Base-by-base conservation (phyloP, 2,113 vertebrate species). In the Tetraodon nigroviridis region DNA sequence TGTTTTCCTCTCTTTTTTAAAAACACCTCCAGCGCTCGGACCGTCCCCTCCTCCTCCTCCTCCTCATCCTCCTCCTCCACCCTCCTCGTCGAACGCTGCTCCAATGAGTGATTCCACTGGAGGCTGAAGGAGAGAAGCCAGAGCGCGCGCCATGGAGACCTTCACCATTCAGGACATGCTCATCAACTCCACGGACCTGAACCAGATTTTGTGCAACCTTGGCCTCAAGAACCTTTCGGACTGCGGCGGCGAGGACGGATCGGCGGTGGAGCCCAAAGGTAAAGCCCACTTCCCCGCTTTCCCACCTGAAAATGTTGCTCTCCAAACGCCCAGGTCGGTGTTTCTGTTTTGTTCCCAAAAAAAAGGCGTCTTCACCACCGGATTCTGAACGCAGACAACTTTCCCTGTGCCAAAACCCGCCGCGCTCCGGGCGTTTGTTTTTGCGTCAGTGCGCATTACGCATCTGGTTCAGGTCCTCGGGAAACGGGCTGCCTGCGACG, bases 181-280 rank as follows among this genome's bases (percentile, higher is more conserved):
- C 49, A 50, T 86, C 1, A 91, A 91, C 44, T 87, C 89, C 0
- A 90, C 89, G 0, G 88, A 90, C 54, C 57, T 91, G 7, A 89
- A 82, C 71, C 82, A 59, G 73, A 79, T 91, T 62, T 71, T 91
- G 12, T 90, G 90, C 51, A 83, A 57, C 69, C 75, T 89, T 7
- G 88, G 87, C 10, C 81, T 90, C 60, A 84, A 58, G 61, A 90
- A 91, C 41, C 21, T 82, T 10, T 89, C 89, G 0, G 87, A 89
- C 6, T 90, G 89, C 64, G 79, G 83, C 21, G 56, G n/a, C 19
- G 80, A 82, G n/a, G 40, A 15, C 7, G 71, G 80, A 0, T 21
- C 45, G 0, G 21, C 71, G 4, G 49, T 71, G 2, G 84, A 89
- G 18, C 76, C 78, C 0, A 66, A 88, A 87, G 88, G 88, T 90